phyloP scores from a whole-genome alignment of 1,140 invertebrate genomes.

The Zaprionus taronus region DNA sequence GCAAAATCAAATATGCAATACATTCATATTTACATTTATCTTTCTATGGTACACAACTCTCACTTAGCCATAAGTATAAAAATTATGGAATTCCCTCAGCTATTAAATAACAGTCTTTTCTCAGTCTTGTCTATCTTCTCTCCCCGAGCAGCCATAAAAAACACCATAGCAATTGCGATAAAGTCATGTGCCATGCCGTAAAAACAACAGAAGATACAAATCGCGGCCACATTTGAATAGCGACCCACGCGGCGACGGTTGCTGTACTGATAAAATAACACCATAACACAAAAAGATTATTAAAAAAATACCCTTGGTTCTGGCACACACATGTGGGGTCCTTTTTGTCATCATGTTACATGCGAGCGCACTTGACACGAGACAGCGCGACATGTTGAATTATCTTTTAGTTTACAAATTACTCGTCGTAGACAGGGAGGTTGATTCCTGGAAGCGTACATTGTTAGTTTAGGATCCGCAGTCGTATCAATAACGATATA shows the following conservation, averaged over 20 bases:
- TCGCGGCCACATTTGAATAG: conserved; percentile 42
- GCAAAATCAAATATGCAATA: not conserved
- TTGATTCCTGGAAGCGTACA: conserved; percentile 56
- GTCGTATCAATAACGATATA: conserved; percentile 27
- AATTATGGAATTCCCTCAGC: not conserved
- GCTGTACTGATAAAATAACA: conserved; percentile 77
- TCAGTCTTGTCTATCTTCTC: not conserved
- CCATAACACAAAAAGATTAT: conserved; percentile 17
- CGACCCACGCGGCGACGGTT: conserved; percentile 59
- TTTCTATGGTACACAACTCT: not conserved
- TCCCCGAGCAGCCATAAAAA: not conserved
- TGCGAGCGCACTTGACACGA: conserved; percentile 69
- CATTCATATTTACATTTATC: not conserved
- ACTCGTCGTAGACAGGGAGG: conserved; percentile 64
- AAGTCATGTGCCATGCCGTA: conserved; percentile 38
- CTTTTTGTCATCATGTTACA: conserved; percentile 69
- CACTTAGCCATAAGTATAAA: not conserved
- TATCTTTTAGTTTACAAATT: conserved; percentile 77
- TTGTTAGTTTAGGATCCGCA: conserved; percentile 72
- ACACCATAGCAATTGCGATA: conserved; percentile 6
- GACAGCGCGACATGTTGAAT: conserved; percentile 63
- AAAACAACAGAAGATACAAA: conserved; percentile 46
- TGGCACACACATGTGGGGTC: conserved; percentile 71
- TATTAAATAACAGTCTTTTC: not conserved
- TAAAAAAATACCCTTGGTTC: not conserved